Evolutionary conservation across 2,113 vertebrate species (phyloP), one percentile per base, ranked within the genome.

Genomic region (Synodontis membranacea): DNA sequence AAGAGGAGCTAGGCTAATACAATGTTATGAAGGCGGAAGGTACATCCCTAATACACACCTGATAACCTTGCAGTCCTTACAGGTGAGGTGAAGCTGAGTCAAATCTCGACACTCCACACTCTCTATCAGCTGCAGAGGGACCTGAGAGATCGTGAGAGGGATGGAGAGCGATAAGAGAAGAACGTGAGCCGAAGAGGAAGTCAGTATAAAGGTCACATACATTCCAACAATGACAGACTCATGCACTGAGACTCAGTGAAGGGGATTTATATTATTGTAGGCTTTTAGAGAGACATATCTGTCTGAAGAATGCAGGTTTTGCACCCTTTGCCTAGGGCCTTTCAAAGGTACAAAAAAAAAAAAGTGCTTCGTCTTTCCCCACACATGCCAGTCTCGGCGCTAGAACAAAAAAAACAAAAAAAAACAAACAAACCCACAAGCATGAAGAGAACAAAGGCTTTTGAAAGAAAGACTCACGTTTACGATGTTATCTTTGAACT

Each of bases 41-140:
- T 4, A n/a, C 42, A 17, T n/a, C 15, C 1, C 2, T 64, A 46
- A 72, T 21, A 64, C 68, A 4, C 42, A 99, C 98, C 98, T 97
- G 93, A 98, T 96, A 62, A 99, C 95, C 93, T 99, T 99, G 93
- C 98, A 98, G 95, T 99, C 98, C 92, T 99, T 99, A 92, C 98
- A 99, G 88, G 96, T 97, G 93, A 99, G 95, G 62, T 98, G 97
- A 86, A 99, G 96, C 86, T 99, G 98, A 90, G 99, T 98, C 93
- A 98, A 97, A 86, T 99, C 98, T 10, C 97, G 94, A 92, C 97
- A 98, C 93, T 99, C 98, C 79, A 97, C 96, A 1, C 93, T 96
- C 91, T 99, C 98, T 23, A 99, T 97, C 74, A 99, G 96, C 94
- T 98, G 98, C 90, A 99, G 92, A 5, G 98, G 98, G 92, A 99